Evolutionary conservation across 1,140 invertebrate species (phyloP).

Genomic region (Ips typographus): DNA sequence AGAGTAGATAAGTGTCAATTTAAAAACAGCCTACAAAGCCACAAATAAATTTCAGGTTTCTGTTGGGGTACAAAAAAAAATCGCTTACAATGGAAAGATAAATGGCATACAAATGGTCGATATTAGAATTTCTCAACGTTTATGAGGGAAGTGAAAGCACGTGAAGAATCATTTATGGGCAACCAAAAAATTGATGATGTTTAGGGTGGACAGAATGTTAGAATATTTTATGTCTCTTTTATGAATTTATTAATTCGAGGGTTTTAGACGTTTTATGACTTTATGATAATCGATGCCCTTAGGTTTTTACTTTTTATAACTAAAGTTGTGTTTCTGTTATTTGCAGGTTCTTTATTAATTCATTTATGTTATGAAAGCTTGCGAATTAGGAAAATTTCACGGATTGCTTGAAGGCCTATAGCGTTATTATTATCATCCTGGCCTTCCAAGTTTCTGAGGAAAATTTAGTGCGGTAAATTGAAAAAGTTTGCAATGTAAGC

Average conservation of each 20-base stretch:
- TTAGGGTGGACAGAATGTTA: neutral
- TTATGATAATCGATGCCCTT: too few species aligned
- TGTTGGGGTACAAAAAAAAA: neutral
- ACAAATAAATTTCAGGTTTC: neutral
- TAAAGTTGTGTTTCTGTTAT: too few species aligned
- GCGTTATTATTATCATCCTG: neutral
- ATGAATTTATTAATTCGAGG: neutral
- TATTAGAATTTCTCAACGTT: neutral
- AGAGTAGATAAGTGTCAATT: too few species aligned
- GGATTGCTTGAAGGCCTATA: neutral
- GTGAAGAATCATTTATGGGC: neutral
- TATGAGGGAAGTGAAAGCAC: neutral
- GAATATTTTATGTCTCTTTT: neutral
- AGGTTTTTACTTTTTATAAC: too few species aligned
- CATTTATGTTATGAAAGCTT: neutral
- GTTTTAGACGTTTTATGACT: too few species aligned
- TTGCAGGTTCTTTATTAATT: too few species aligned
- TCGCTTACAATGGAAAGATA: neutral
- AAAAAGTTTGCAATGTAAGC: neutral
- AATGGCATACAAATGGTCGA: neutral
- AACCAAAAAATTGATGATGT: neutral
- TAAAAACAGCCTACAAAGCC: too few species aligned
- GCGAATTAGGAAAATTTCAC: neutral
- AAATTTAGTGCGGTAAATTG: slow-evolving; percentile 3
- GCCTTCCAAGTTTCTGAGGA: neutral